These are phyloP conservation scores for Phalacrocorax brasilianus DNA, from an alignment of 2,113 vertebrate genomes.

Conservation along the genomic window DNA sequence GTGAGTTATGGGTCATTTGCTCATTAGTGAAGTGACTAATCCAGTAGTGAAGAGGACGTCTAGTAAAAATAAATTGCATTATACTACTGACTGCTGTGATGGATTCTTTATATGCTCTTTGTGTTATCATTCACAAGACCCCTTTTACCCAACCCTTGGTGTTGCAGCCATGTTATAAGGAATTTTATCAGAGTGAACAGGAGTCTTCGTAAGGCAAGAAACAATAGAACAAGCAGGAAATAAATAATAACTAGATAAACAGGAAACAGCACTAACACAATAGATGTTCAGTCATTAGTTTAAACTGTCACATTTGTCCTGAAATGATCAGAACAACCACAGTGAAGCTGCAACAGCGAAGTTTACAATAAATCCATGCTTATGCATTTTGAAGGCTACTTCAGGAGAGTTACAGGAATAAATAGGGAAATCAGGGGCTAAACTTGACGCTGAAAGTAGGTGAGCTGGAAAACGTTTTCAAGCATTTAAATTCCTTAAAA, in stretches of 20 bases:
- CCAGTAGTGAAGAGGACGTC: slow-evolving; percentile 9
- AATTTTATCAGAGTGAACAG: slow-evolving; percentile 45
- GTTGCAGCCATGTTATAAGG: slow-evolving; percentile 12
- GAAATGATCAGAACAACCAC: slow-evolving; percentile 33
- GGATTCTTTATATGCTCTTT: slow-evolving; percentile 39
- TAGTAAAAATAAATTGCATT: slow-evolving; percentile 39
- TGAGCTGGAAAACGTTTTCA: background rate
- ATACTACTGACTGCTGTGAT: slow-evolving; percentile 29
- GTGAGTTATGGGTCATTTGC: slow-evolving; percentile 34
- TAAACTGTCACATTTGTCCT: background rate
- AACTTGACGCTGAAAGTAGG: background rate
- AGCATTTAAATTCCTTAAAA: background rate
- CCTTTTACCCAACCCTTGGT: background rate
- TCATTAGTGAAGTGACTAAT: slow-evolving; percentile 20
- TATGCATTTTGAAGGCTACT: background rate
- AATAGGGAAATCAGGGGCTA: background rate
- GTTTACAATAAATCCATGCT: background rate
- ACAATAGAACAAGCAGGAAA: slow-evolving; percentile 40
- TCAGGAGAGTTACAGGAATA: background rate
- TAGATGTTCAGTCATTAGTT: background rate
- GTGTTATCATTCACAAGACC: background rate
- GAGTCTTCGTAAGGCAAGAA: slow-evolving; percentile 45
- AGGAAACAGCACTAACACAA: slow-evolving; percentile 13
- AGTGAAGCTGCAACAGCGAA: background rate
- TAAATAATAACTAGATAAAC: slow-evolving; percentile 52